Evolutionary conservation across 2,888 invertebrate species (phyloP).

Genomic region (Tinea semifulvella): DNA sequence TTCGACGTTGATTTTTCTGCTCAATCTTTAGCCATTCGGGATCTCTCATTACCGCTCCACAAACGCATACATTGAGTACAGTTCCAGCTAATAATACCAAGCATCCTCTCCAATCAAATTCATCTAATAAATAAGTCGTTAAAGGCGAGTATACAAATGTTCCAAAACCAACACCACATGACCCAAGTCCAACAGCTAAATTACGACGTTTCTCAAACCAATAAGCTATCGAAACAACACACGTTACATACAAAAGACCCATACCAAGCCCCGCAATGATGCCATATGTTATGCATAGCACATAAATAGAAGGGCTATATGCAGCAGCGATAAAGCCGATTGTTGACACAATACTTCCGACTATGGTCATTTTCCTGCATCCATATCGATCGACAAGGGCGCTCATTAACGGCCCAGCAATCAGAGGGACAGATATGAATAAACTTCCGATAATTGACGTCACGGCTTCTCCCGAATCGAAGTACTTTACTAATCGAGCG

Average conservation of each 20-base stretch:
- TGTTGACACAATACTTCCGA: constrained; percentile 76
- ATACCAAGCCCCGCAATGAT: constrained; percentile 85
- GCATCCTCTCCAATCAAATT: constrained; percentile 85
- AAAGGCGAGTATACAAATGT: constrained; percentile 89
- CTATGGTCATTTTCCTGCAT: constrained; percentile 78
- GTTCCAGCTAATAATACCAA: constrained; percentile 81
- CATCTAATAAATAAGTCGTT: constrained; percentile 77
- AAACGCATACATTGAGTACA: constrained; percentile 86
- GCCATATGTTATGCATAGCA: constrained; percentile 85
- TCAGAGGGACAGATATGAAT: constrained; percentile 88
- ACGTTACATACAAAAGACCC: constrained; percentile 86
- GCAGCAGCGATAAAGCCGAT: constrained; percentile 81
- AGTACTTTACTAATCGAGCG: constrained; percentile 79
- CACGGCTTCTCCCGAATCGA: constrained; percentile 79
- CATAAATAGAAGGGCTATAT: constrained; percentile 74
- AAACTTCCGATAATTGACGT: constrained; percentile 90
- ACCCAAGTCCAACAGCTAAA: constrained; percentile 86
- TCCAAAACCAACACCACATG: constrained; percentile 89
- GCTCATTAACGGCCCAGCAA: constrained; percentile 86
- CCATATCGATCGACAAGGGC: constrained; percentile 87
- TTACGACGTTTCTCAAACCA: constrained; percentile 92
- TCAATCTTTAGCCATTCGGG: constrained; percentile 82
- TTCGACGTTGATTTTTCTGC: constrained; percentile 65
- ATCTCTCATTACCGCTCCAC: constrained; percentile 88
- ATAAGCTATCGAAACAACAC: constrained; percentile 90